Conservation (phyloP, 2,113 vertebrate genomes). For the Odontophorus gujanensis region DNA sequence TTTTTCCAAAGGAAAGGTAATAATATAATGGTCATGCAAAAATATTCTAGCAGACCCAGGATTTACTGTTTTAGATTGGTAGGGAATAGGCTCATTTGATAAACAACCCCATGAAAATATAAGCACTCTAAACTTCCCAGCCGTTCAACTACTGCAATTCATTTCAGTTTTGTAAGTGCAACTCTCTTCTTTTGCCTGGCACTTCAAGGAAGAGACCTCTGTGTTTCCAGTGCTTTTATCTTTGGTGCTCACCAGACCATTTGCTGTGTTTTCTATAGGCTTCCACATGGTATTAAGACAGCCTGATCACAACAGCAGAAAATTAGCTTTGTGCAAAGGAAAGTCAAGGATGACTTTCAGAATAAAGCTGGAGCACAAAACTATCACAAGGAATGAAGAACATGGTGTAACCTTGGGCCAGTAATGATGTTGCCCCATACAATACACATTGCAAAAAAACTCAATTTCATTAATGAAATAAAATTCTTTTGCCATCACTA, state of each 20-base stretch:
- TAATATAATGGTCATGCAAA: background rate
- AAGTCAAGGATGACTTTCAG: background rate
- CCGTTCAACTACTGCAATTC: background rate
- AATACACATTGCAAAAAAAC: background rate
- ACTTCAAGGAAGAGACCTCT: background rate
- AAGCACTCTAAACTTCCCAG: background rate
- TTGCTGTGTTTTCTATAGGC: background rate
- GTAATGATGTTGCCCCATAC: background rate
- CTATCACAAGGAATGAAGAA: background rate
- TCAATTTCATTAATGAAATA: background rate
- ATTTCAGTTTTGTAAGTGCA: background rate
- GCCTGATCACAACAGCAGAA: background rate
- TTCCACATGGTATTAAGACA: background rate
- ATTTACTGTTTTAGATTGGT: background rate
- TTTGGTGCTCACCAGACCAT: background rate
- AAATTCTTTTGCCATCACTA: background rate
- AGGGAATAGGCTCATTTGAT: background rate
- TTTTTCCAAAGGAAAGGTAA: background rate
- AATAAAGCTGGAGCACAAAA: accelerated
- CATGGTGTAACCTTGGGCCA: background rate
- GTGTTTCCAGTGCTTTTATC: background rate
- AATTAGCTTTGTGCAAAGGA: background rate
- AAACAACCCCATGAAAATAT: background rate
- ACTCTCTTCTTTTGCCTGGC: background rate
- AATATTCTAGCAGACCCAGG: accelerated